These are phyloP conservation scores for Falco punctatus DNA, from an alignment of 2,113 vertebrate species.

Conservation along the genomic window DNA sequence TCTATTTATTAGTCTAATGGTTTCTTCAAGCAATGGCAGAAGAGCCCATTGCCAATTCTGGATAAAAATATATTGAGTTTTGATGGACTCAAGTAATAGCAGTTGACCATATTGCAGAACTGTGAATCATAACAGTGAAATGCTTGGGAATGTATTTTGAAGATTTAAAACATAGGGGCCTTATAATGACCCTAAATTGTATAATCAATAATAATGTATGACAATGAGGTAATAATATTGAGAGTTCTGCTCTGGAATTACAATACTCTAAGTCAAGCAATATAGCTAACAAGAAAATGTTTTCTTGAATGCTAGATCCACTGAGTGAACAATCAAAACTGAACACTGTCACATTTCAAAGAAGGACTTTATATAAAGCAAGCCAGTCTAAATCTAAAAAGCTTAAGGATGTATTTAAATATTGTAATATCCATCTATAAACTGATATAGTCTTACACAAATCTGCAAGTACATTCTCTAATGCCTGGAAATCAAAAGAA, in stretches of 20 bases:
- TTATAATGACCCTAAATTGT: background rate
- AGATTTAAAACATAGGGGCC: background rate
- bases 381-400: background rate
- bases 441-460: background rate
- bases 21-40: background rate
- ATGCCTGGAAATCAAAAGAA: background rate
- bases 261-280: background rate
- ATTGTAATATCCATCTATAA: background rate
- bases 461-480: background rate
- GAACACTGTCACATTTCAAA: background rate
- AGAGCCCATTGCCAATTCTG: background rate
- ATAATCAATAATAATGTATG: background rate
- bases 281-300: background rate
- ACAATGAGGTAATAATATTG: background rate
- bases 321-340: background rate
- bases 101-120: background rate
- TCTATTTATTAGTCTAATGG: background rate
- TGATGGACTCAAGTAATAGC: background rate
- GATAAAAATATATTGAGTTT: conserved; percentile 16
- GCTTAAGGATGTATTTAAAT: background rate
- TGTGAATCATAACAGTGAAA: background rate
- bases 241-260: background rate
- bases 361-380: background rate
- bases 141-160: background rate
- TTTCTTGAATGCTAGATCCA: background rate